Evolutionary conservation across 2,888 invertebrate species (phyloP).

Genomic region (Protophormia terraenovae): DNA sequence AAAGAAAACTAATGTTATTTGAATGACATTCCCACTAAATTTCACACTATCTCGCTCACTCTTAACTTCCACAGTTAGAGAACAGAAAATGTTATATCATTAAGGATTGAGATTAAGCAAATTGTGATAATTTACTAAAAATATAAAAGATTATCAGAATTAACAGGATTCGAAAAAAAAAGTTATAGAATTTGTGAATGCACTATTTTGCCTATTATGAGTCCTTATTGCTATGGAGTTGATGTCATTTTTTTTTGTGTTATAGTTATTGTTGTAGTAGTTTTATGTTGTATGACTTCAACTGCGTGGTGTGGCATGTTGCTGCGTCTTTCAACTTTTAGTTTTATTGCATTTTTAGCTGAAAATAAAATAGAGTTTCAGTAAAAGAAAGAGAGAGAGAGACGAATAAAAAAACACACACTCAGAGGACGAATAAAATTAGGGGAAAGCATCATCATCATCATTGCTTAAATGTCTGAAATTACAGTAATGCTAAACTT

Average conservation of each 20-base stretch:
- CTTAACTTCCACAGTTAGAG: too few species aligned
- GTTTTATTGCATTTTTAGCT: slow-evolving; percentile 60
- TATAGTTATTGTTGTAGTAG: neutral
- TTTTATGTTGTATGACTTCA: slow-evolving; percentile 32
- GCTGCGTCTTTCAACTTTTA: slow-evolving; percentile 1
- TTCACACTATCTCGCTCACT: neutral
- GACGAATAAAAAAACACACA: neutral
- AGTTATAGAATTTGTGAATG: too few species aligned
- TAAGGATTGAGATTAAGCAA: neutral
- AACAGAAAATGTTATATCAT: too few species aligned
- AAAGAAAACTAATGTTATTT: neutral
- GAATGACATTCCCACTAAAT: neutral
- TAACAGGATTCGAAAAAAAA: too few species aligned
- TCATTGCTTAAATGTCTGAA: slow-evolving; percentile 19
- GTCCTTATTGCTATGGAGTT: neutral
- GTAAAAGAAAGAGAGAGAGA: neutral
- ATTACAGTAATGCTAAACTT: slow-evolving; percentile 33
- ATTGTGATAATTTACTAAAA: too few species aligned
- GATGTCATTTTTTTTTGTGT: slow-evolving; percentile 3
- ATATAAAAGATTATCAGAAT: too few species aligned
- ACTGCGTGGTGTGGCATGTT: slow-evolving; percentile 30
- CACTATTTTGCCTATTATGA: neutral
- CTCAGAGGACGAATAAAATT: neutral
- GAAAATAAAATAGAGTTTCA: neutral
- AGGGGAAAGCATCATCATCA: neutral